phyloP scores from a whole-genome alignment of 2,888 invertebrate species.

The Galeopsomyia nigrocyanea region DNA sequence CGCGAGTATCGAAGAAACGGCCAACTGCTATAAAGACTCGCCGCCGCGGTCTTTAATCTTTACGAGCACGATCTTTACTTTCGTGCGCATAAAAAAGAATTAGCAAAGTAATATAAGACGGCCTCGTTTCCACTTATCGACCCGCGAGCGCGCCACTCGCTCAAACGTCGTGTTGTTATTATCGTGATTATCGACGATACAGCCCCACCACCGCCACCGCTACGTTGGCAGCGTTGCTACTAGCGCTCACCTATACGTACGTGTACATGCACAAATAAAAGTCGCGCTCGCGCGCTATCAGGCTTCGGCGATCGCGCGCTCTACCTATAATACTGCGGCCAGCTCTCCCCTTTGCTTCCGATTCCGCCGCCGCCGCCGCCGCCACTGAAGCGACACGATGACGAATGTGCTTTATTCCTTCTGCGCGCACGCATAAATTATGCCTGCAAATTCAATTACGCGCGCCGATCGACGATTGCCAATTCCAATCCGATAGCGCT shows the following conservation, averaged over 20 bases:
- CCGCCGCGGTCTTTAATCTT: constrained; percentile 44
- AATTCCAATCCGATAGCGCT: too few relatives aligned
- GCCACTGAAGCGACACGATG: constrained; percentile 1
- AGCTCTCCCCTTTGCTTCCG: constrained; percentile 2
- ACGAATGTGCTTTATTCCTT: not conserved
- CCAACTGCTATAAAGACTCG: constrained; percentile 41
- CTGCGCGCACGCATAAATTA: too few relatives aligned
- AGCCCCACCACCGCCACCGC: not conserved
- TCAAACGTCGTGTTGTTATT: constrained; percentile 44
- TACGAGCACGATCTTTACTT: constrained; percentile 44
- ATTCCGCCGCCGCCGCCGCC: not conserved
- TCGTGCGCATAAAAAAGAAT: constrained; percentile 45
- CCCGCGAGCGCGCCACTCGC: constrained; percentile 22
- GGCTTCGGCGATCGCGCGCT: constrained; percentile 11
- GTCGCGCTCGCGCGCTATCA: constrained; percentile 28
- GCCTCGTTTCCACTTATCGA: constrained; percentile 47
- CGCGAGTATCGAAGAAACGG: constrained; percentile 44
- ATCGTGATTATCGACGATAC: constrained; percentile 48
- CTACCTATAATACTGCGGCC: too few relatives aligned
- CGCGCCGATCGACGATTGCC: too few relatives aligned
- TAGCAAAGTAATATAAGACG: constrained; percentile 47
- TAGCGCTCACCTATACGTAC: not conserved
- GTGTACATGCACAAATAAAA: constrained; percentile 17
- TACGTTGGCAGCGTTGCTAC: not conserved
- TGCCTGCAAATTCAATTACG: too few relatives aligned